Percentiles rank a stretch among this genome's conserved stretches.
These are phyloP conservation scores for Pachycephala philippinensis DNA, from an alignment of 2,113 vertebrate species.

Conservation along the genomic window DNA sequence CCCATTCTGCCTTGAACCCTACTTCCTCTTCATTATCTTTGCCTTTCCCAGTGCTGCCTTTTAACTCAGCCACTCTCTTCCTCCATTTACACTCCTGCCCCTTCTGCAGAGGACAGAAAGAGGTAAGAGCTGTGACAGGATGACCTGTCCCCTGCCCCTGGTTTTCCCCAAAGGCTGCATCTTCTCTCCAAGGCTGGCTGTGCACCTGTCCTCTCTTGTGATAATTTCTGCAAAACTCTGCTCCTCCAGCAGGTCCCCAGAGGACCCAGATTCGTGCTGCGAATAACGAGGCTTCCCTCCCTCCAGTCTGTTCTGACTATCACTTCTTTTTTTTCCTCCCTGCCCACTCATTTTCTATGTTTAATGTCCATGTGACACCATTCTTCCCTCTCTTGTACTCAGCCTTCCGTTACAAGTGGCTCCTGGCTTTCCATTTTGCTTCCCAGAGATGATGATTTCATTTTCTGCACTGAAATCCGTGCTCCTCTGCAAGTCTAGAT, in stretches of 20 bases:
- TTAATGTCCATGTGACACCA: not conserved
- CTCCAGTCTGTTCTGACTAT: not conserved
- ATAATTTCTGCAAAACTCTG: not conserved
- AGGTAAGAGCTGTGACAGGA: not conserved
- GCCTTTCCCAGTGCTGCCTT: not conserved
- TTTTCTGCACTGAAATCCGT: not conserved
- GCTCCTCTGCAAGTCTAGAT: not conserved
- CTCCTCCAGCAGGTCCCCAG: not conserved
- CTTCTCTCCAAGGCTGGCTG: not conserved
- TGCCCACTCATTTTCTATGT: slow-evolving; percentile 4
- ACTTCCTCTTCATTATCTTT: not conserved
- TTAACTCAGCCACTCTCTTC: not conserved
- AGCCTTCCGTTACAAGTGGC: not conserved
- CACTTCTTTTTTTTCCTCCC: not conserved
- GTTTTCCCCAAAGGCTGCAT: not conserved
- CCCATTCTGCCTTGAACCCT: not conserved
- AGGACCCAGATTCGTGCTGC: not conserved
- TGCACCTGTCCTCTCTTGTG: not conserved
- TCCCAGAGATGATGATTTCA: not conserved
- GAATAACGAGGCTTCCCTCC: not conserved
- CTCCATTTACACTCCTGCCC: not conserved
- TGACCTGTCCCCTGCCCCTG: not conserved
- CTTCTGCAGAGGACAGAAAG: not conserved
- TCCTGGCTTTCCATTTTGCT: not conserved
- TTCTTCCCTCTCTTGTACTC: not conserved